Base-by-base conservation (phyloP, 1,140 invertebrate species). In the Leptopilina clavipes region DNA sequence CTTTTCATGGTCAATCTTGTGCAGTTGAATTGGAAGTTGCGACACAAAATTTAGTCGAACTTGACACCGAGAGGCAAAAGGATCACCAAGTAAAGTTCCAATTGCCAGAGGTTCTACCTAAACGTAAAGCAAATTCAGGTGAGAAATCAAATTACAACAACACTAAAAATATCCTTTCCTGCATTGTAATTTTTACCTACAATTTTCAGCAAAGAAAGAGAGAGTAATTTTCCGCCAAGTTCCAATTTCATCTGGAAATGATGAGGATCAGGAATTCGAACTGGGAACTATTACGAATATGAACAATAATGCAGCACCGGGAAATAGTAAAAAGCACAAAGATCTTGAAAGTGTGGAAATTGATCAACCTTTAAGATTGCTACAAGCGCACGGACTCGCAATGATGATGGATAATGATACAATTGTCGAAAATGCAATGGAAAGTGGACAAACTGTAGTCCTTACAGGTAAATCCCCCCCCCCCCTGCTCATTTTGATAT, bases 381-480 rank as follows among this genome's bases (percentile, higher is more conserved):
- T 96, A 25, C 94, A 96, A 90, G 92, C 93, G 77, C 95, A 97
- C 87, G 95, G 95, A 45, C 96, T 96, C 65, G 94, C 93, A 25
- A 78, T 83, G 92, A 92, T 96, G 79, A 79, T 89, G 6, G 92
- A 92, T 76, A 93, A 95, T 87, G 93, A 94, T 73, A 94, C 94
- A 43, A 93, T 94, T 48, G 93, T 97, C 31, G 93, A 93, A 72
- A 94, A 94, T 72, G 95, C 95, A 11, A 91, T 97, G 82, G 94
- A 96, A 90, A 95, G 93, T 89, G 95, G 96, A 1, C 93, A 95
- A 86, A 94, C 94, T 56, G 92, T 96, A 18, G 92, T 95, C 72
- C 89, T 96, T 65, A 96, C 95, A 81, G 94, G 94, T 95, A 86
- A 77, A 56, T n/a, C n/a, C n/a, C n/a, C n/a, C n/a, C n/a, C n/a